Conservation (phyloP, 2,113 vertebrate species). For the Danionella cerebrum region DNA sequence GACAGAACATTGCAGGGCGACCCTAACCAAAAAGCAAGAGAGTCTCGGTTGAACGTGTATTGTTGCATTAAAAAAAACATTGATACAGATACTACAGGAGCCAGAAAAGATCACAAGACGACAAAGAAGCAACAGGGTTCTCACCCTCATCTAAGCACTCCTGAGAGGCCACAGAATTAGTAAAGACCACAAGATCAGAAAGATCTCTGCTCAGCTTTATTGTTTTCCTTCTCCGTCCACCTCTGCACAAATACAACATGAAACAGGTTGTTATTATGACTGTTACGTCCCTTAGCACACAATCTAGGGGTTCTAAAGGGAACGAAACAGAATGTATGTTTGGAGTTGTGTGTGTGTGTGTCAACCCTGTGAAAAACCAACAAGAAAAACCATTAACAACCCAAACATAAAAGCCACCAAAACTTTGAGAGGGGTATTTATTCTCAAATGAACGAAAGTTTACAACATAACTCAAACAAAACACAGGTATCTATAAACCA, state of each 20-base stretch:
- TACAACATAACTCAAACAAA: no score
- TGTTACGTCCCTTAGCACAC: no score
- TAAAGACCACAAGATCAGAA: slow-evolving; percentile 90
- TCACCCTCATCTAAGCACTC: slow-evolving; percentile 89
- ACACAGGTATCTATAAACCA: no score
- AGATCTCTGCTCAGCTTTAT: slow-evolving; percentile 93
- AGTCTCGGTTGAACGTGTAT: not conserved
- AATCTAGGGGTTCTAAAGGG: no score
- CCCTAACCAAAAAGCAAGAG: slow-evolving; percentile 58
- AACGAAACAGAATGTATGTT: no score
- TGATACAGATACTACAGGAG: not conserved
- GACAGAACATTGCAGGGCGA: slow-evolving; percentile 86
- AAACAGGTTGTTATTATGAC: not conserved
- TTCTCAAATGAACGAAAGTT: no score
- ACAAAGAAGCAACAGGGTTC: slow-evolving; percentile 4
- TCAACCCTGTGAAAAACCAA: no score
- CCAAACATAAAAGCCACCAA: no score
- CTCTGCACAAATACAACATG: slow-evolving; percentile 52
- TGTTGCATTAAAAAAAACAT: not conserved
- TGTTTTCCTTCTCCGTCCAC: slow-evolving; percentile 80
- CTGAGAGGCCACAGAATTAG: slow-evolving; percentile 88
- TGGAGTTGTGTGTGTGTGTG: no score
- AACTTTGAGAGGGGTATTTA: no score
- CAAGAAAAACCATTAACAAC: no score
- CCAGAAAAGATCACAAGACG: not conserved